Base-by-base conservation (phyloP, 2,797 vertebrate genomes). In the Danio tinwini region DNA sequence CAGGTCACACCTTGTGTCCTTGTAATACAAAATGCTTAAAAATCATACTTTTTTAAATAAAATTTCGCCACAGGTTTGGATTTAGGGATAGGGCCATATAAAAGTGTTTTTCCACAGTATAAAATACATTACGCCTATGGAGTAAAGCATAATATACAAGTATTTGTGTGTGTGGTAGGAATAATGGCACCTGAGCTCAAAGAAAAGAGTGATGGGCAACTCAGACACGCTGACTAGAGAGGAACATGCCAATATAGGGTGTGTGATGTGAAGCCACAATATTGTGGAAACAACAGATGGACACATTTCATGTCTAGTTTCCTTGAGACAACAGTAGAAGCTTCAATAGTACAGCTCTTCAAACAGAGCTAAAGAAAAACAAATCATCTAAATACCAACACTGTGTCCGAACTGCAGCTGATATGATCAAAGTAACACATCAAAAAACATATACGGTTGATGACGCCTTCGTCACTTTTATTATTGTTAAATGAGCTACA, bases 141-240 rank as follows among this genome's bases (percentile, higher is more conserved):
- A 29, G 29, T 29, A 3, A 1, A 29, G 29, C 29, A 29, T 29
- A n/a, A 3, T 29, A 29, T 29, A 29, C 29, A 29, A 29, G 29
- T 29, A 29, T 29, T 29, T 29, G 29, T 29, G 29, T 21, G 70
- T 29, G 29, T 29, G 29, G 12, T 12, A 52, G 49, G 40, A 79
- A 68, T 11, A 63, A 29, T 44, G 53, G 42, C 52, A 77, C 75
- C n/a, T 70, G 56, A 71, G 37, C 56, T 62, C 55, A 49, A 67
- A 40, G 58, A 40, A 52, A 52, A 78, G 29, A 62, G 6, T 62
- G 56, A 78, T 52, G 29, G 56, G 55, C 29, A 40, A 50, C 44
- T 70, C n/a, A 5, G 53, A 39, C 55, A 61, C 2, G 4, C 55
- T 12, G 42, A 59, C 42, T 72, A 62, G 56, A 61, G 21, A 21